Percentiles rank a stretch among this genome's conserved stretches.
These are phyloP conservation scores for Coreius guichenoti DNA, from an alignment of 2,797 vertebrate species.

Conservation along the genomic window DNA sequence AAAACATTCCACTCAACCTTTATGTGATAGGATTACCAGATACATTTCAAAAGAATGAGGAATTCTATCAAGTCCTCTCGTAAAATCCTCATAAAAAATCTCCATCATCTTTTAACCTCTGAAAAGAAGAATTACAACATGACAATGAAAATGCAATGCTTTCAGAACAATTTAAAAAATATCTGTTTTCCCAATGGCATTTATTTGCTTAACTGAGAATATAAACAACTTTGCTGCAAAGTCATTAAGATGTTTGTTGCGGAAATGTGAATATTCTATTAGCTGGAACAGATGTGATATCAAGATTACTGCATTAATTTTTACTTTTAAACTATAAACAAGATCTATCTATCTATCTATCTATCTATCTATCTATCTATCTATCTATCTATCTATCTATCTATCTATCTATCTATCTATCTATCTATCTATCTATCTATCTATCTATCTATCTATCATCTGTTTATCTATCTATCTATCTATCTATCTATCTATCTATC, in stretches of 20 bases:
- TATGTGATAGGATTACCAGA: conserved; percentile 60
- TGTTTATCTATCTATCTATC: background rate
- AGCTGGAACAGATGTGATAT: conserved; percentile 48
- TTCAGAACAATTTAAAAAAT: conserved; percentile 44
- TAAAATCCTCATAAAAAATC: conserved; percentile 46
- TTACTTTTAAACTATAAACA: conserved; percentile 39
- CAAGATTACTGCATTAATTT: conserved; percentile 24
- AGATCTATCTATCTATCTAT: background rate
- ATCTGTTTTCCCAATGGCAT: conserved; percentile 33
- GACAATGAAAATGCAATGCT: conserved; percentile 36
- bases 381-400: background rate
- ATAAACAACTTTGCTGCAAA: conserved; percentile 36
- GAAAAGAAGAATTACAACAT: conserved; percentile 44
- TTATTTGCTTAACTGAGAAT: conserved; percentile 28
- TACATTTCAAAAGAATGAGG: conserved; percentile 57
- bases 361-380: background rate
- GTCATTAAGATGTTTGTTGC: conserved; percentile 49
- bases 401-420: background rate
- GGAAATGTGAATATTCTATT: conserved; percentile 52
- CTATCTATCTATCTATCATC: background rate
- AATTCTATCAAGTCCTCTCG: conserved; percentile 41
- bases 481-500: too few species aligned
- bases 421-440: background rate
- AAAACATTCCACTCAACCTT: conserved; percentile 56
- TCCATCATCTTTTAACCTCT: conserved; percentile 44